Evolutionary conservation across 2,797 vertebrate species (phyloP).

Genomic region (Coregonus ussuriensis): DNA sequence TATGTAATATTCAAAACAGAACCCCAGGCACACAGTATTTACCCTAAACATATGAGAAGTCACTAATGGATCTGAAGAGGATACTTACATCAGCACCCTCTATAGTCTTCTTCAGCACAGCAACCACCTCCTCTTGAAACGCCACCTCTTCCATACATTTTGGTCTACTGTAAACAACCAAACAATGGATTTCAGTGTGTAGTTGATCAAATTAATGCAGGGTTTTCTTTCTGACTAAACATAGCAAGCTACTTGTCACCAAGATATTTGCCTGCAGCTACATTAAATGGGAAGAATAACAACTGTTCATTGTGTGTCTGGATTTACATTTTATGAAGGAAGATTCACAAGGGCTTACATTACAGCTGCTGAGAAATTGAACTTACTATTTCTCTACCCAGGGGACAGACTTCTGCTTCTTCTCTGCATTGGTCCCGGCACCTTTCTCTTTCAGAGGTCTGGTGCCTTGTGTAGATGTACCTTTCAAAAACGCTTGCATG

Average conservation of each 20-base stretch:
- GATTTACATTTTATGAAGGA: no score
- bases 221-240: background rate
- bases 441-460: slow-evolving; percentile 82
- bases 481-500: slow-evolving; percentile 97
- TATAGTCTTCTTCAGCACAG: slow-evolving; percentile 93
- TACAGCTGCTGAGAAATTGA: background rate
- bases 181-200: background rate
- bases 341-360: background rate
- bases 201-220: background rate
- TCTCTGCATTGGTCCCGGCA: slow-evolving; percentile 81
- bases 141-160: slow-evolving; percentile 95
- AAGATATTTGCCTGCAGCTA: no score
- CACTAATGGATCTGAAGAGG: background rate
- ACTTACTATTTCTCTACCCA: slow-evolving; percentile 99
- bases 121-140: slow-evolving; percentile 96
- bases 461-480: slow-evolving; percentile 70
- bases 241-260: no score
- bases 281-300: no score
- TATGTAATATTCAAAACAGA: background rate
- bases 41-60: background rate
- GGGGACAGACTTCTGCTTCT: slow-evolving; percentile 81
- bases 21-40: no score
- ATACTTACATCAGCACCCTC: slow-evolving; percentile 94
- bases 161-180: slow-evolving; percentile 79
- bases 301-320: no score